These are phyloP conservation scores for Otis tarda DNA, from an alignment of 2,113 vertebrate species.

Conservation along the genomic window DNA sequence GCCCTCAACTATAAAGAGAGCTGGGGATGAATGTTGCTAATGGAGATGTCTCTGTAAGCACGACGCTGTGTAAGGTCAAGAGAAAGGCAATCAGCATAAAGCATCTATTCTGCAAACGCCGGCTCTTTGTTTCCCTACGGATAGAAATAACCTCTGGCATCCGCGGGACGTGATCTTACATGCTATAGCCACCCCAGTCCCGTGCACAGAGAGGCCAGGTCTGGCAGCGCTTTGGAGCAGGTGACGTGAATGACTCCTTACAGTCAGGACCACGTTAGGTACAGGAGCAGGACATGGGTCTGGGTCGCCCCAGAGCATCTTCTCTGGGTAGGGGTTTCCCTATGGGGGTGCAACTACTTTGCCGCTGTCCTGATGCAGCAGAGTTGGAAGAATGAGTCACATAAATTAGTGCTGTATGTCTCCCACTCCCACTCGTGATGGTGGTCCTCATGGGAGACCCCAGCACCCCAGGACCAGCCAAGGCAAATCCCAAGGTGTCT, in stretches of 20 bases:
- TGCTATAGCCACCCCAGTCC: neutral
- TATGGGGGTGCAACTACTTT: neutral
- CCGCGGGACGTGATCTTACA: neutral
- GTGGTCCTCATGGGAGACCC: neutral
- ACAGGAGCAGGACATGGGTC: accelerated
- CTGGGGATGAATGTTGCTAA: neutral
- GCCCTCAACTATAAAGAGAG: neutral
- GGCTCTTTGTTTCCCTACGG: neutral
- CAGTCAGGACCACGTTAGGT: neutral
- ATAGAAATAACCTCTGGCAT: neutral
- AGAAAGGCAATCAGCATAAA: neutral
- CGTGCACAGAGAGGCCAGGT: neutral
- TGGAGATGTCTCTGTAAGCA: neutral
- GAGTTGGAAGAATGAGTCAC: neutral
- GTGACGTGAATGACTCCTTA: neutral
- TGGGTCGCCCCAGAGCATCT: neutral
- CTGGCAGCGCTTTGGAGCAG: neutral
- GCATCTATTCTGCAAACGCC: neutral
- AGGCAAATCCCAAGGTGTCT: neutral
- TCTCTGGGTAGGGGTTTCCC: neutral
- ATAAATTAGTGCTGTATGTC: neutral
- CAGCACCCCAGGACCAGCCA: neutral
- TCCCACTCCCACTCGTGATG: accelerated
- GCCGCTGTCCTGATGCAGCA: neutral
- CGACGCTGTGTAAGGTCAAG: neutral